Conservation (phyloP, 2,797 vertebrate species). For the Ctenochaetus hawaiiensis region DNA sequence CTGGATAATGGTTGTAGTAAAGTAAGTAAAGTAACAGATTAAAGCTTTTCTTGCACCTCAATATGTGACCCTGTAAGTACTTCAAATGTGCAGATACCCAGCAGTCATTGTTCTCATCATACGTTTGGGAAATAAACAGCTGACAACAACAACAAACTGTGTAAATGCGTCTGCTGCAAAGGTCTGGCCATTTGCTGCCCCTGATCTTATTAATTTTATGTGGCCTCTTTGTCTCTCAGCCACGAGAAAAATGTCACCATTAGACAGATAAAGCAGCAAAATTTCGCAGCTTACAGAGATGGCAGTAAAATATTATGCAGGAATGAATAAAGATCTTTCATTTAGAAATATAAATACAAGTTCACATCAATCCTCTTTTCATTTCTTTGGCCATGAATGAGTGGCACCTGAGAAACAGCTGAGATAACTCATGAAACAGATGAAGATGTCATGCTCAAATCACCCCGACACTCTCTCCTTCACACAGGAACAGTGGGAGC, state of each 20-base stretch:
- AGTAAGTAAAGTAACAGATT: slow-evolving; percentile 6
- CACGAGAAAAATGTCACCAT: slow-evolving; percentile 41
- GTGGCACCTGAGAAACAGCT: slow-evolving; percentile 43
- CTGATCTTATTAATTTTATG: slow-evolving; percentile 12
- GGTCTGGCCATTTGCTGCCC: background rate
- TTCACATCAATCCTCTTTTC: slow-evolving; percentile 23
- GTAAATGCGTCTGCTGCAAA: slow-evolving; percentile 4
- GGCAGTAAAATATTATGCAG: slow-evolving; percentile 21
- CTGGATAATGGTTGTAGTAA: background rate
- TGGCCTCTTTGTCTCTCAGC: slow-evolving; percentile 11
- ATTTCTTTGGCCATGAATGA: slow-evolving; percentile 6
- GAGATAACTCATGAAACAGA: slow-evolving; percentile 55
- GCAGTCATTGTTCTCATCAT: slow-evolving; percentile 7
- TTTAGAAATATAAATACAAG: slow-evolving; percentile 35
- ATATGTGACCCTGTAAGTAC: slow-evolving; percentile 10
- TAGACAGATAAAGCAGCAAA: slow-evolving; percentile 25
- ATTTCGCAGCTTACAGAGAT: background rate
- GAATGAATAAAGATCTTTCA: slow-evolving; percentile 23
- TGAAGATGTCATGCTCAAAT: slow-evolving; percentile 65
- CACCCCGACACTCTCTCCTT: slow-evolving; percentile 23
- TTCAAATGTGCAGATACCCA: slow-evolving; percentile 36
- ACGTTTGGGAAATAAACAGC: slow-evolving; percentile 36
- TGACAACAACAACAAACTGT: slow-evolving; percentile 12
- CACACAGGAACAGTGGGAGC: slow-evolving; percentile 48
- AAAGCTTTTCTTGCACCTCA: slow-evolving; percentile 1